Conservation (phyloP, 2,888 invertebrate genomes). For the Ceraclea dissimilis region DNA sequence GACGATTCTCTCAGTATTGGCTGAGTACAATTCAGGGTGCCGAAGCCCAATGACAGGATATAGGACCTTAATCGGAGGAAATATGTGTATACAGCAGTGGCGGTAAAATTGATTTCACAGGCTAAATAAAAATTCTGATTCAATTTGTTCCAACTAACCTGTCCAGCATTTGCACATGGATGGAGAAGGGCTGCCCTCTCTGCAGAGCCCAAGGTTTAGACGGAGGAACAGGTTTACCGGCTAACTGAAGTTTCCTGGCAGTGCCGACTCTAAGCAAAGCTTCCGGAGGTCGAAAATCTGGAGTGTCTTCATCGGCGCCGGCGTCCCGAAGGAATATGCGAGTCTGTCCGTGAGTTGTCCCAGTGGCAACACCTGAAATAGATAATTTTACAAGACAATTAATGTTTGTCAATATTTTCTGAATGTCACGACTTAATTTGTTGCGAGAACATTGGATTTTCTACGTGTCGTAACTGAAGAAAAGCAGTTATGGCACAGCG, state of each 20-base stretch:
- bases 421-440: too few species aligned
- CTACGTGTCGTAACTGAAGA: too few species aligned
- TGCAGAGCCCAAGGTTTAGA: slow-evolving; percentile 15
- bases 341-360: slow-evolving; percentile 11
- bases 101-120: background rate
- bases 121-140: background rate
- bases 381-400: too few species aligned
- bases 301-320: slow-evolving; percentile 15
- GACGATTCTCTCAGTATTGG: too few species aligned
- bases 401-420: too few species aligned
- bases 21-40: too few species aligned
- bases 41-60: too few species aligned
- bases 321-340: slow-evolving; percentile 21
- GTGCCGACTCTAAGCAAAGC: slow-evolving; percentile 15
- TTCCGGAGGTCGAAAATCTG: slow-evolving; percentile 17
- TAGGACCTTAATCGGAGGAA: too few species aligned
- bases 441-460: too few species aligned
- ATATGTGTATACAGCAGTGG: too few species aligned
- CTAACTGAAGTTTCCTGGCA: slow-evolving; percentile 9
- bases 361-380: slow-evolving; percentile 19
- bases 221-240: slow-evolving; percentile 4
- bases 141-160: too few species aligned
- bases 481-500: too few species aligned
- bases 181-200: slow-evolving; percentile 4
- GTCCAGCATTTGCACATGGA: slow-evolving; percentile 18